These are phyloP conservation scores for Eubasilissa splendida DNA, from an alignment of 2,888 invertebrate genomes.

Conservation along the genomic window DNA sequence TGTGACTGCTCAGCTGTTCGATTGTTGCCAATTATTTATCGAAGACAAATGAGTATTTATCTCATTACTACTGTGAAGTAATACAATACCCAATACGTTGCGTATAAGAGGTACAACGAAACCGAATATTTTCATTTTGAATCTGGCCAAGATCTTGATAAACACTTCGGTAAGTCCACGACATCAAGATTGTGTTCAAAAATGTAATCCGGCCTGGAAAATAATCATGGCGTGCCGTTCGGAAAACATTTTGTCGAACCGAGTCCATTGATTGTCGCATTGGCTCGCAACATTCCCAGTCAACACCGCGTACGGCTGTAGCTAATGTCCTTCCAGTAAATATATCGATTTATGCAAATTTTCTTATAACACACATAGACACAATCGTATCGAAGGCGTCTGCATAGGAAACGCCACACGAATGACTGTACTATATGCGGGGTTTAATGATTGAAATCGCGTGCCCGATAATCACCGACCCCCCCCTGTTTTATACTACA, in stretches of 20 bases:
- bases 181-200: conserved; percentile 30
- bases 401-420: conserved; percentile 32
- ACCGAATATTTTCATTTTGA: too few relatives aligned
- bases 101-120: too few relatives aligned
- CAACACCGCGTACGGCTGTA: conserved; percentile 1
- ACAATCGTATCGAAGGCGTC: conserved; percentile 35
- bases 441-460: conserved; percentile 58
- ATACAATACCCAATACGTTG: too few relatives aligned
- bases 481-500: conserved; percentile 37
- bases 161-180: background rate
- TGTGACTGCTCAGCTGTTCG: too few relatives aligned
- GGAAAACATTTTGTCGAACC: conserved; percentile 34
- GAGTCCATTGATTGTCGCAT: conserved; percentile 42
- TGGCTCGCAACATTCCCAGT: conserved; percentile 25
- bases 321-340: conserved; percentile 50
- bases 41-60: too few relatives aligned
- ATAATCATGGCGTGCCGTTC: conserved; percentile 17
- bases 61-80: too few relatives aligned
- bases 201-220: conserved; percentile 35
- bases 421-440: conserved; percentile 40
- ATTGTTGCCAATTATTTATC: too few relatives aligned
- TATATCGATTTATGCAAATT: conserved; percentile 58
- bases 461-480: conserved; percentile 54
- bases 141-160: conserved; percentile 21
- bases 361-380: conserved; percentile 45